phyloP scores from a whole-genome alignment of 2,888 invertebrate species.

The Podabrus alpinus region DNA sequence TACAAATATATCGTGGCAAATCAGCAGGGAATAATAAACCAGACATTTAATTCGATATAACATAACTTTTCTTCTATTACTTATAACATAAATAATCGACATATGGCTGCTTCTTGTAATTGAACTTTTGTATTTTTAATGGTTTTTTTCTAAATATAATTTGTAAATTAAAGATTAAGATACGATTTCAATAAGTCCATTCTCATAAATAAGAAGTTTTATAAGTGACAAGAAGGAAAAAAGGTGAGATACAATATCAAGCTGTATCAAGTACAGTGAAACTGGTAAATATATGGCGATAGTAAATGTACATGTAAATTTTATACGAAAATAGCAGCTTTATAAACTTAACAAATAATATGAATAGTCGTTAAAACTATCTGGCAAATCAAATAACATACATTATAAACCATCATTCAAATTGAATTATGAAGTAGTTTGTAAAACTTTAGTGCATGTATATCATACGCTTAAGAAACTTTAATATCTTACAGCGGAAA shows the following conservation, averaged over 20 bases:
- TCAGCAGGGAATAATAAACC: conserved; percentile 15
- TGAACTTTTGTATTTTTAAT: neutral
- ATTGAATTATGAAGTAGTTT: conserved; percentile 19
- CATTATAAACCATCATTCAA: conserved; percentile 14
- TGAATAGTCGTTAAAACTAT: conserved; percentile 25
- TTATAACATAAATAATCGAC: conserved; percentile 9
- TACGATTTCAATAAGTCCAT: neutral
- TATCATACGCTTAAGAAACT: neutral
- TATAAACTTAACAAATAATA: conserved; percentile 32
- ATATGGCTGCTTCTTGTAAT: conserved; percentile 4
- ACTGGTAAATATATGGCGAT: conserved; percentile 18
- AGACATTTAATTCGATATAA: conserved; percentile 13
- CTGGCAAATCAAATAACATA: conserved; percentile 21
- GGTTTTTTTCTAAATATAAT: neutral
- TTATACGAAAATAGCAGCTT: conserved; percentile 22
- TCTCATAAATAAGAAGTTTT: neutral
- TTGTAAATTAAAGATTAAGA: neutral
- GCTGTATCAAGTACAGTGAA: neutral
- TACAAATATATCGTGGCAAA: conserved; percentile 13
- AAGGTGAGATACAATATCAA: neutral
- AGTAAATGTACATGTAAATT: conserved; percentile 27
- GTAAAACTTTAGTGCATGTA: conserved; percentile 6
- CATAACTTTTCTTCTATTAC: conserved; percentile 15
- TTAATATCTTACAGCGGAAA: neutral
- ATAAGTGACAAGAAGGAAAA: neutral